Percentiles rank a stretch among this genome's conserved stretches.
These are phyloP conservation scores for Anodontia alba DNA, from an alignment of 2,888 invertebrate genomes.

Conservation along the genomic window DNA sequence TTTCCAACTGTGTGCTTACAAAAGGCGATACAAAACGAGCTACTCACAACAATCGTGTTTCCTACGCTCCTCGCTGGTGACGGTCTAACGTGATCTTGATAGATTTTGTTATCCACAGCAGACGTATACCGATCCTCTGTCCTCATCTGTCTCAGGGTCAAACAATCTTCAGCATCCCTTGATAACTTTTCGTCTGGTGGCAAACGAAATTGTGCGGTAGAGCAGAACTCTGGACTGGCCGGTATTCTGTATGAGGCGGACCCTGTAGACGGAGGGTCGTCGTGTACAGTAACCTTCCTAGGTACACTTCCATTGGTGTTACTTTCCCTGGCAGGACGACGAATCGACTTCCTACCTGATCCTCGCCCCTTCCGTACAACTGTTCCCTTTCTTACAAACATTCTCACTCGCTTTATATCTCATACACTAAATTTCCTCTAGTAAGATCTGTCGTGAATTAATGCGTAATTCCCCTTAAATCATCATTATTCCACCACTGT, in stretches of 20 bases:
- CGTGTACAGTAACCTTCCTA: slow-evolving; percentile 8
- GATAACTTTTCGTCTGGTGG: not conserved
- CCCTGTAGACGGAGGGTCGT: slow-evolving; percentile 7
- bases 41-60: slow-evolving; percentile 6
- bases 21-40: too few species aligned
- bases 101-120: not conserved
- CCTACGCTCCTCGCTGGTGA: slow-evolving; percentile 9
- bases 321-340: not conserved
- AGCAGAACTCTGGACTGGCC: not conserved
- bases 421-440: not conserved
- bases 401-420: not conserved
- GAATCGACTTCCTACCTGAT: slow-evolving; percentile 11
- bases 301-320: too few species aligned
- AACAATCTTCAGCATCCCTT: not conserved
- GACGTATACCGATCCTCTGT: not conserved
- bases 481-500: not conserved
- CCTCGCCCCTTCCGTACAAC: not conserved
- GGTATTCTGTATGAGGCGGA: not conserved
- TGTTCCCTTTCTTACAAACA: slow-evolving; percentile 18
- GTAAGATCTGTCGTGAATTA: not conserved
- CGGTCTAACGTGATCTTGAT: slow-evolving; percentile 10
- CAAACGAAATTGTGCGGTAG: not conserved
- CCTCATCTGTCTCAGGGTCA: not conserved
- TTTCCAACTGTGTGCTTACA: too few species aligned
- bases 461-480: not conserved